Evolutionary conservation across 2,888 invertebrate genomes (phyloP).

Genomic region (Pterobdella sp.): DNA sequence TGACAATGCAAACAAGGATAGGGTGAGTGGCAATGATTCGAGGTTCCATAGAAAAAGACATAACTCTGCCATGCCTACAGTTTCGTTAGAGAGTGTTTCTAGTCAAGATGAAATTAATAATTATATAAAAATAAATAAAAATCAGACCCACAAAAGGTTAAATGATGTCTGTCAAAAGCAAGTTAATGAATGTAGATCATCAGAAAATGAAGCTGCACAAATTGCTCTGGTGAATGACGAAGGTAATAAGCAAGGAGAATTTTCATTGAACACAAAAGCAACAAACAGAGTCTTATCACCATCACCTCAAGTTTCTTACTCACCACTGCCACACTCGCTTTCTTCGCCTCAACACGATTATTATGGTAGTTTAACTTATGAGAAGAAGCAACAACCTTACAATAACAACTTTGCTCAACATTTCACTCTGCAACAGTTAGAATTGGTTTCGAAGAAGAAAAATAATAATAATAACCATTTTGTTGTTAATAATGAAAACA

Average conservation of each 20-base stretch:
- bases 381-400: slow-evolving; percentile 8
- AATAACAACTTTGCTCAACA: slow-evolving; percentile 7
- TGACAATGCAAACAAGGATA: neutral
- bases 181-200: no score
- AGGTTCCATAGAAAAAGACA: neutral
- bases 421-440: slow-evolving; percentile 4
- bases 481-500: neutral
- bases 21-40: neutral
- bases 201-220: no score
- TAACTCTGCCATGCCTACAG: neutral
- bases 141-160: no score
- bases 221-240: no score
- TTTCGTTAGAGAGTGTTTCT: neutral
- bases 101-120: neutral
- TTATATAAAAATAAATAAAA: neutral
- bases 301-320: neutral
- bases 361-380: neutral
- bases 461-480: neutral
- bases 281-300: no score
- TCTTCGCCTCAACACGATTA: neutral
- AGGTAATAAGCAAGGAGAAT: no score
- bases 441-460: neutral
- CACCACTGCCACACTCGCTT: neutral
- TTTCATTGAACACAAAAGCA: no score
- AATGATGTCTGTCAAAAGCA: no score